Evolutionary conservation across 2,888 invertebrate species (phyloP).

Genomic region (Leistus spinibarbis): DNA sequence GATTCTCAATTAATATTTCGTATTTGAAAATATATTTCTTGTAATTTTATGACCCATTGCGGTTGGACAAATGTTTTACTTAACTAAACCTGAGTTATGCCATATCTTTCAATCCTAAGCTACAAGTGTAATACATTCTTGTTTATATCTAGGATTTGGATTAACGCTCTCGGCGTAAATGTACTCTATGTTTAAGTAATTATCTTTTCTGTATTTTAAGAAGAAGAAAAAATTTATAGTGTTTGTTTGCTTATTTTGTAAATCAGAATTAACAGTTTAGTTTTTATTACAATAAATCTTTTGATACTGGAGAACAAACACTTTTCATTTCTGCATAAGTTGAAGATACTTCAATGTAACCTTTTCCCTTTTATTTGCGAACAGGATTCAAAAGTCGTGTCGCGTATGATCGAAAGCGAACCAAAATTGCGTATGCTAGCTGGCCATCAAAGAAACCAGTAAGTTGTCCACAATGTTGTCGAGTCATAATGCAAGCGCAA

Average conservation of each 20-base stretch:
- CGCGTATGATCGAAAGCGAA: neutral
- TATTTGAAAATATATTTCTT: too few relatives aligned
- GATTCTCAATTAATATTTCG: too few relatives aligned
- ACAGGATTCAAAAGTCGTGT: neutral
- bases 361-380: neutral
- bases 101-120: too few relatives aligned
- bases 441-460: neutral
- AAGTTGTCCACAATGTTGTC: conserved; percentile 5
- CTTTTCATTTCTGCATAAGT: conserved; percentile 9
- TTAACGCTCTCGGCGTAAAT: too few relatives aligned
- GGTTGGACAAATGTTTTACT: too few relatives aligned
- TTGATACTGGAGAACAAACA: neutral
- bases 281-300: conserved; percentile 7
- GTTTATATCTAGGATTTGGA: too few relatives aligned
- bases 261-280: neutral
- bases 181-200: too few relatives aligned
- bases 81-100: too few relatives aligned
- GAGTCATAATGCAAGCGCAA: conserved; percentile 1
- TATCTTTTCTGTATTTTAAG: neutral
- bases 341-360: neutral
- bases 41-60: too few relatives aligned
- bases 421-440: neutral
- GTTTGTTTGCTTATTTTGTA: neutral
- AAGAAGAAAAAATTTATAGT: neutral
- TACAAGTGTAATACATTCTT: too few relatives aligned